Conservation (phyloP, 35 echinoderm and acorn worm species). For the Amphiura filiformis region DNA sequence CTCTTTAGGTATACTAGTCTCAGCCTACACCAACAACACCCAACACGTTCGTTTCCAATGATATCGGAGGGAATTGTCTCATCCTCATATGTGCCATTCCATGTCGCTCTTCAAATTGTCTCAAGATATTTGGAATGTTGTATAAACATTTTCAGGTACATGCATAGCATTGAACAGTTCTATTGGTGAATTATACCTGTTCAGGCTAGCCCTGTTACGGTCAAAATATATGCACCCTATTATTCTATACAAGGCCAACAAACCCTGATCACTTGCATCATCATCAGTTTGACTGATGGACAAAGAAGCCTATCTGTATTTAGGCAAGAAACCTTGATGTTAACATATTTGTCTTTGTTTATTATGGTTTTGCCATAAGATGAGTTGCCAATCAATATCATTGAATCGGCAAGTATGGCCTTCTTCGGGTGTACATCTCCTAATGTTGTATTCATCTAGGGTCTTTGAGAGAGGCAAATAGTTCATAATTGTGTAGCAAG, state of each 20-base stretch:
- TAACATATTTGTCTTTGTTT: too few relatives aligned
- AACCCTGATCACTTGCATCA: background rate
- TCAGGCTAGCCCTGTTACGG: slow-evolving; percentile 28
- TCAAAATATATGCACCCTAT: slow-evolving; percentile 51
- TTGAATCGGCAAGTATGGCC: too few relatives aligned
- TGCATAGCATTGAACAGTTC: slow-evolving; percentile 22
- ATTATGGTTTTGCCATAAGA: too few relatives aligned
- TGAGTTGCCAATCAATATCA: too few relatives aligned
- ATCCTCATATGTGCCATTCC: slow-evolving; percentile 55
- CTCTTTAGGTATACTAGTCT: slow-evolving; percentile 20
- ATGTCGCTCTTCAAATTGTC: slow-evolving; percentile 37
- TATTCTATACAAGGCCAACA: slow-evolving; percentile 44
- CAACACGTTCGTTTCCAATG: slow-evolving; percentile 43
- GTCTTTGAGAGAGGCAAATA: too few relatives aligned
- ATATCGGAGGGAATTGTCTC: slow-evolving; percentile 33
- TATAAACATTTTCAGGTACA: background rate
- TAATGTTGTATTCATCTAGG: too few relatives aligned
- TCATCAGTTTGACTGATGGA: background rate
- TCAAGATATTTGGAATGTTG: slow-evolving; percentile 32
- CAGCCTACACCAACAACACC: slow-evolving; percentile 36
- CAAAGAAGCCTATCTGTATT: too few relatives aligned
- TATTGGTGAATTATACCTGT: slow-evolving; percentile 41
- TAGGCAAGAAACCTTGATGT: too few relatives aligned
- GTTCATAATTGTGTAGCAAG: too few relatives aligned
- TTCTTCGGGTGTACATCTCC: too few relatives aligned